Evolutionary conservation across 2,797 vertebrate species (phyloP).

Genomic region (Xerus rutilus): DNA sequence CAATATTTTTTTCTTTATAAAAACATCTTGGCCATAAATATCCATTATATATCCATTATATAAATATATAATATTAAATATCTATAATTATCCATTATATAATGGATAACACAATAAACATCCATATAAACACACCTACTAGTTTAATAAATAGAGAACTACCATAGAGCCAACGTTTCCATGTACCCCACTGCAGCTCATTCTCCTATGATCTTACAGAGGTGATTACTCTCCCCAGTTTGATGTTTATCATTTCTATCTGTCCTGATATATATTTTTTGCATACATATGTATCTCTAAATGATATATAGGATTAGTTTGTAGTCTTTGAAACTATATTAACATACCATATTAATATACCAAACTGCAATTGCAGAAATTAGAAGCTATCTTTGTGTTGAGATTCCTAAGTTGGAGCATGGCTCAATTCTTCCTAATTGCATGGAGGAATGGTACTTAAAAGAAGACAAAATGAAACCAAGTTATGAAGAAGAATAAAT

Average conservation of each 20-base stretch:
- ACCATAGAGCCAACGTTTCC: not conserved
- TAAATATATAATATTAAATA: too few relatives aligned
- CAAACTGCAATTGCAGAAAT: not conserved
- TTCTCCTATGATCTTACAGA: not conserved
- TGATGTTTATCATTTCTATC: not conserved
- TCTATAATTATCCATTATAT: not conserved
- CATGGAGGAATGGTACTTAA: not conserved
- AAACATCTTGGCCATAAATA: not conserved
- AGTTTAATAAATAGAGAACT: not conserved
- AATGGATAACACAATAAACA: not conserved
- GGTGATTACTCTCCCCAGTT: fast-evolving
- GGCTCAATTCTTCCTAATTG: not conserved
- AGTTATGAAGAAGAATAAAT: not conserved
- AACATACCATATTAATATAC: not conserved
- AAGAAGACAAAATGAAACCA: not conserved
- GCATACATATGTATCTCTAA: not conserved
- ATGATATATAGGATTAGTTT: not conserved
- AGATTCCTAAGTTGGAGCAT: not conserved
- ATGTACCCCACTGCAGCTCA: not conserved
- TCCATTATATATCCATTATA: not conserved
- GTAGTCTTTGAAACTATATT: not conserved
- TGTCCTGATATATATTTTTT: not conserved
- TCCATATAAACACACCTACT: not conserved
- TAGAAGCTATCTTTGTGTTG: not conserved
- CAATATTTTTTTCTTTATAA: not conserved